phyloP scores from a whole-genome alignment of 2,888 invertebrate genomes.

The Cylloceria caligata region DNA sequence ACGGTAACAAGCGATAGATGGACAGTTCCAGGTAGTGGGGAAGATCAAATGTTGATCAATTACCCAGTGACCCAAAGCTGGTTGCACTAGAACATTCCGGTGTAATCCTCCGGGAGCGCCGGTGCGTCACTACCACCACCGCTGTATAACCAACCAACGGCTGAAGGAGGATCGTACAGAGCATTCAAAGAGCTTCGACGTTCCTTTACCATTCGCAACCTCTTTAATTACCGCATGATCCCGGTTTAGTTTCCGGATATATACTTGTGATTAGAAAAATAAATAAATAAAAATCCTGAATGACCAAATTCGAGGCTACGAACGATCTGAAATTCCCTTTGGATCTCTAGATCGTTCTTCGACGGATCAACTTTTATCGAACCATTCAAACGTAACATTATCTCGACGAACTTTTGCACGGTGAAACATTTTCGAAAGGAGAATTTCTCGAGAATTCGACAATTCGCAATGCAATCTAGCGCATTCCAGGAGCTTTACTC shows the following conservation, averaged over 20 bases:
- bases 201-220: background rate
- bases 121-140: conserved; percentile 40
- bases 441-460: conserved; percentile 10
- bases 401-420: background rate
- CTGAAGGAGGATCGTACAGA: conserved; percentile 58
- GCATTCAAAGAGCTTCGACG: conserved; percentile 58
- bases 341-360: no score
- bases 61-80: conserved; percentile 72
- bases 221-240: background rate
- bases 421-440: background rate
- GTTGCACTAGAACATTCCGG: conserved; percentile 64
- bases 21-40: conserved; percentile 7
- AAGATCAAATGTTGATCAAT: conserved; percentile 68
- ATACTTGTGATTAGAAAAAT: background rate
- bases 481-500: conserved; percentile 73
- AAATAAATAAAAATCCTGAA: background rate
- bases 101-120: conserved; percentile 69
- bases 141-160: conserved; percentile 18
- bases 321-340: background rate
- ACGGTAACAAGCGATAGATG: background rate
- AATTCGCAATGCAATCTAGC: conserved; percentile 56
- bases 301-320: background rate
- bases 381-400: background rate
- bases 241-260: background rate
- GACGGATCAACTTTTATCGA: background rate